phyloP scores from a whole-genome alignment of 2,797 vertebrate species.

The Neopelma chrysocephalum region DNA sequence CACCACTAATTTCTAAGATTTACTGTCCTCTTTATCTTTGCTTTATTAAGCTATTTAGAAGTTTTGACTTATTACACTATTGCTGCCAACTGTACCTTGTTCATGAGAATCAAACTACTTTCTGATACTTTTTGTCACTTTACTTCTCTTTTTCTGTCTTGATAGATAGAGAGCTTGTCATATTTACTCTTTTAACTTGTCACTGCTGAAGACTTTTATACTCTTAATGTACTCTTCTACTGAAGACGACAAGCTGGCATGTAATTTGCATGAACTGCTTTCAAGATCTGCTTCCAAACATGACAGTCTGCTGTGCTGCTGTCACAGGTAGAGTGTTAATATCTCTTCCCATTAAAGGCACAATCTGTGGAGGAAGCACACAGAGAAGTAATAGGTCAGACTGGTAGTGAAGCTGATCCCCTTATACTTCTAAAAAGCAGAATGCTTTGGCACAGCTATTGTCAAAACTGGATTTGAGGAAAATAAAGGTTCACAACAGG shows the following conservation, averaged over 20 bases:
- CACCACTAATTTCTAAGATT: background rate
- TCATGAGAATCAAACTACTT: background rate
- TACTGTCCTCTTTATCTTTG: background rate
- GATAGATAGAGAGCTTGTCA: background rate
- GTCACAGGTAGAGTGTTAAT: constrained; percentile 36
- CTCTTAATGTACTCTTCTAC: background rate
- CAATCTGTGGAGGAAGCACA: background rate
- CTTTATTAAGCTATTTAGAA: background rate
- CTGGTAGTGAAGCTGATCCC: background rate
- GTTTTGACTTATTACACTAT: background rate
- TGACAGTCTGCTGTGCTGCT: constrained; percentile 51
- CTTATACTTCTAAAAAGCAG: background rate
- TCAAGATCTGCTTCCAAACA: constrained; percentile 51
- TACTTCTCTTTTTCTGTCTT: background rate
- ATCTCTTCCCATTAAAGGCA: constrained; percentile 19
- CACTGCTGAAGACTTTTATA: constrained; percentile 24
- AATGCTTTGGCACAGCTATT: background rate
- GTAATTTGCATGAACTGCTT: constrained; percentile 54
- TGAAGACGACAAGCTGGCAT: constrained; percentile 12
- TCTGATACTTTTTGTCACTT: background rate
- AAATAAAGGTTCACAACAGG: background rate
- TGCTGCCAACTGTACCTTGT: background rate
- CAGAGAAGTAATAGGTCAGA: background rate
- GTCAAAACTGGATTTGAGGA: background rate
- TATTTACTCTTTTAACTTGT: constrained; percentile 22